Evolutionary conservation across 2,888 invertebrate genomes (phyloP).

Genomic region (Drosophila kokeensis): DNA sequence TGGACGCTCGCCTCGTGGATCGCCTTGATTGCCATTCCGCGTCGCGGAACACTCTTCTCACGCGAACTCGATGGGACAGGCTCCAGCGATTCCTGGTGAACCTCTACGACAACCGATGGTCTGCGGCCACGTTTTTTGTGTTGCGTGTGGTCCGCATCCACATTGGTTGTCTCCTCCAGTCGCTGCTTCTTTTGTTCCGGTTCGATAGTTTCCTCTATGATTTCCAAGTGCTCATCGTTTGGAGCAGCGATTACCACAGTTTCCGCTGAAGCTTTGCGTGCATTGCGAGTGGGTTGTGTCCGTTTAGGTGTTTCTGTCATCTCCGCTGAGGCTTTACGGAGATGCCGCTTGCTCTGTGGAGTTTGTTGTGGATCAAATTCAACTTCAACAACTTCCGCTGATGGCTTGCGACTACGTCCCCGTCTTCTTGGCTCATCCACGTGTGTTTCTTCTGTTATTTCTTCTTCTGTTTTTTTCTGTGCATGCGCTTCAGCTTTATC

Average conservation of each 20-base stretch:
- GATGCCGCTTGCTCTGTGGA: conserved; percentile 25
- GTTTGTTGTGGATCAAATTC: background rate
- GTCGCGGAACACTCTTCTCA: conserved; percentile 22
- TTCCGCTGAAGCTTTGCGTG: conserved; percentile 54
- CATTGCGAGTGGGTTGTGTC: conserved; percentile 17
- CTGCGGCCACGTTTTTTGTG: conserved; percentile 41
- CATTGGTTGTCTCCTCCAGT: background rate
- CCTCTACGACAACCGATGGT: conserved; percentile 6
- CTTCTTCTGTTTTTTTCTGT: background rate
- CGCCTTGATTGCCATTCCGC: conserved; percentile 33
- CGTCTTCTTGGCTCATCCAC: background rate
- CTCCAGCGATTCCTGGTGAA: background rate
- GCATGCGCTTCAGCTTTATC: background rate
- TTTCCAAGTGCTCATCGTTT: conserved; percentile 1
- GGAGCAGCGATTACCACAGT: conserved; percentile 3
- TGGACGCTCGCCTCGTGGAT: background rate
- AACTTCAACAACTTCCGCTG: conserved; percentile 23
- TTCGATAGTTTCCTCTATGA: conserved; percentile 28
- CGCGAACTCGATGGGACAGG: conserved; percentile 5
- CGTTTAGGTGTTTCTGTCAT: conserved; percentile 18
- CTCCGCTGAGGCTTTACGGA: conserved; percentile 40
- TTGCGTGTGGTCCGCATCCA: conserved; percentile 1
- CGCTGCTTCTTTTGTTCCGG: conserved; percentile 15
- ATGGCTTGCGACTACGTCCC: conserved; percentile 29
- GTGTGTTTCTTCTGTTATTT: background rate